Evolutionary conservation across 2,113 vertebrate species (phyloP), one percentile per base, ranked within the genome.

Genomic region (Rafetus swinhoei): DNA sequence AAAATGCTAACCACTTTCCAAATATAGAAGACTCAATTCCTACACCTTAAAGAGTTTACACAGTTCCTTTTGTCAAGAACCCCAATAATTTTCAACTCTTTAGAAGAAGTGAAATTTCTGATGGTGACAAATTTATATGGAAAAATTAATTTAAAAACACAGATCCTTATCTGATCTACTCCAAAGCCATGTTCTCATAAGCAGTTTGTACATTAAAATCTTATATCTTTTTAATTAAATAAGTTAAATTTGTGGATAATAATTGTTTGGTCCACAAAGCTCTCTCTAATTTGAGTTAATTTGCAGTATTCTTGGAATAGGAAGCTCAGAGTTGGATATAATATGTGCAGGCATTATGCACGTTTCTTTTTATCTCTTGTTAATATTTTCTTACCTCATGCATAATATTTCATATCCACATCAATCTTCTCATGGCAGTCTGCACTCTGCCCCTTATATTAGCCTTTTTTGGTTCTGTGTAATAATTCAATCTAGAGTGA

Each of bases 401-500:
- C 90, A 89, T 87, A 92, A 93, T 82, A 93, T 55, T 77, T 93
- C 16, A 82, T 77, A 85, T 93, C 39, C 91, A 95, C 22, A 81
- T 95, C 87, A 94, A 53, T 77, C 90, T 92, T 84, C 72, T 53
- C 84, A 77, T 92, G 84, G 35, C 86, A 95, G 81, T 86, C 89
- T 93, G 76, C n/a, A 65, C 62, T 86, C 25, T 89, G 87, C 24
- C 24, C 96, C 87, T 82, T 89, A 50, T 94, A 96, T 88, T 90
- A 92, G 74, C 80, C 83, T 57, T 96, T 87, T 93, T 90, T 80
- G 60, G 87, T 94, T 87, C 91, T 89, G 87, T 35, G 32, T 3
- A n/a, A 60, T 93, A 95, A 96, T 97, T 95, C 74, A 95, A 94
- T 91, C 95, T 92, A 93, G 39, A 91, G 1, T 90, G 88, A 96